phyloP scores from a whole-genome alignment of 2,888 invertebrate species.

The Dastarcus helophoroides region DNA sequence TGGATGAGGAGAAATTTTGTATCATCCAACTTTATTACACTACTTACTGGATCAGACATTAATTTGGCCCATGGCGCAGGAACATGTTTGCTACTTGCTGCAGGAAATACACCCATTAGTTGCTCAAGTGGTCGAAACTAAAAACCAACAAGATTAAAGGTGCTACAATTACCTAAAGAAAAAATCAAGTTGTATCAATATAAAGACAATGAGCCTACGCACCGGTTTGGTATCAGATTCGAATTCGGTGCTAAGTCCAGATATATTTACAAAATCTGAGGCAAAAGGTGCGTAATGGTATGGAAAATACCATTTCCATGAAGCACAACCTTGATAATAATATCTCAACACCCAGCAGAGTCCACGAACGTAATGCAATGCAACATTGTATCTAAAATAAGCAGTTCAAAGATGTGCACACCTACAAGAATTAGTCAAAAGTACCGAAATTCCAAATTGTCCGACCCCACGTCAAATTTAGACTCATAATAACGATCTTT shows the following conservation, averaged over 20 bases:
- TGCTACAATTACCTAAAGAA: constrained; percentile 5
- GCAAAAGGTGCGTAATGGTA: constrained; percentile 99
- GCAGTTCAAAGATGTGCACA: not conserved
- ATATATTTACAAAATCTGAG: constrained; percentile 91
- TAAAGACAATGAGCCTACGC: constrained; percentile 20
- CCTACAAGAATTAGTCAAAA: not conserved
- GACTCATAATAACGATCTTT: constrained; percentile 96
- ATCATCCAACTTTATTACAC: too few species aligned
- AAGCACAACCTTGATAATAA: constrained; percentile 98
- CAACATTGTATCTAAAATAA: constrained; percentile 62
- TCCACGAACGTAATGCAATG: constrained; percentile 88
- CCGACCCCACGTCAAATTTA: constrained; percentile 70
- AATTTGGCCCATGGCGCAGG: constrained; percentile 86
- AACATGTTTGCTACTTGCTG: constrained; percentile 88
- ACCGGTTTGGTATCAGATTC: constrained; percentile 81
- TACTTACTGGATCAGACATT: constrained; percentile 79
- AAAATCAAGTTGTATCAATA: constrained; percentile 5
- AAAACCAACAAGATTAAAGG: constrained; percentile 21
- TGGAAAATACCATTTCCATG: constrained; percentile 99
- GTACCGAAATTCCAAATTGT: constrained; percentile 71
- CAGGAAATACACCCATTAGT: constrained; percentile 98
- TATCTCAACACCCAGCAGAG: constrained; percentile 97
- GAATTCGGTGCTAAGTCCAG: constrained; percentile 76
- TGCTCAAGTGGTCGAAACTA: constrained; percentile 96
- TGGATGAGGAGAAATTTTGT: too few species aligned